Evolutionary conservation across 2,113 vertebrate species (phyloP).

Genomic region (Chionomys nivalis): DNA sequence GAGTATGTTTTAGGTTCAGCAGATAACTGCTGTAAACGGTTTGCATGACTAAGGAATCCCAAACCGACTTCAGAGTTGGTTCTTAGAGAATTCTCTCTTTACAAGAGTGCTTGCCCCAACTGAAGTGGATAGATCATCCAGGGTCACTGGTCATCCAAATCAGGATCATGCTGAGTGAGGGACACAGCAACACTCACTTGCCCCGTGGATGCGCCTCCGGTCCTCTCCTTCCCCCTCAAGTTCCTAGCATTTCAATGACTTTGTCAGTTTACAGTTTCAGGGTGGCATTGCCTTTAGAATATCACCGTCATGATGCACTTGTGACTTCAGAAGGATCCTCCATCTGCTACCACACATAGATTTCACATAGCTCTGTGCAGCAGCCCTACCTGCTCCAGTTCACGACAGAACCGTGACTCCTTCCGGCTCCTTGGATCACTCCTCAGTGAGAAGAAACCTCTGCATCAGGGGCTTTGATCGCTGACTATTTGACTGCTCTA

Average conservation of each 20-base stretch:
- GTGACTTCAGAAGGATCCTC: background rate
- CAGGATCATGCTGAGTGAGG: background rate
- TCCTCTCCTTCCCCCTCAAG: background rate
- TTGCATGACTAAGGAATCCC: background rate
- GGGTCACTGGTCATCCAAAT: background rate
- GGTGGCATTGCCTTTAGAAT: background rate
- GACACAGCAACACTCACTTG: background rate
- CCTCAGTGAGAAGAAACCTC: background rate
- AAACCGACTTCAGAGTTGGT: background rate
- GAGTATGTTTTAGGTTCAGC: slow-evolving; percentile 31
- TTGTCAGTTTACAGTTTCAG: background rate
- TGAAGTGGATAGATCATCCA: background rate
- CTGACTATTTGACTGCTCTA: background rate
- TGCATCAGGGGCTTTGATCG: background rate
- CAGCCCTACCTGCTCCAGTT: background rate
- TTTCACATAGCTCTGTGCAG: background rate
- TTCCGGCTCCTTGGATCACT: background rate
- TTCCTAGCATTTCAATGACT: background rate
- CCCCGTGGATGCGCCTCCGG: no score
- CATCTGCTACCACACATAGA: background rate
- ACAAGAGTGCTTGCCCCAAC: background rate
- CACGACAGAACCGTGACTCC: background rate
- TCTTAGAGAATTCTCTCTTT: slow-evolving; percentile 15
- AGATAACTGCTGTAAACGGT: slow-evolving; percentile 7
- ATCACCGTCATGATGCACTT: background rate